phyloP scores from a whole-genome alignment of 1,140 invertebrate genomes.

The Melitaea cinxia region DNA sequence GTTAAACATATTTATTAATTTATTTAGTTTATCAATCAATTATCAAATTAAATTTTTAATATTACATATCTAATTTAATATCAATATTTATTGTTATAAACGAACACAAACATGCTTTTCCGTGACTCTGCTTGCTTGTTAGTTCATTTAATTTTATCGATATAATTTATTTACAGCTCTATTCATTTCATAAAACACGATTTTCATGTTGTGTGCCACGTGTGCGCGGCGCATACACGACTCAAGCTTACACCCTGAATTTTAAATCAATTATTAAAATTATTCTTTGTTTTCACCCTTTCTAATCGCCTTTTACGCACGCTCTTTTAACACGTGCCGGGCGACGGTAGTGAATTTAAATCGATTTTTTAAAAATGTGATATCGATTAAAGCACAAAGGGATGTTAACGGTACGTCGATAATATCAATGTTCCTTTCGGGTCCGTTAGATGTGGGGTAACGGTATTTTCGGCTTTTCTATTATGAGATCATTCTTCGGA shows the following conservation, averaged over 20 bases:
- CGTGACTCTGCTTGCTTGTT: no score
- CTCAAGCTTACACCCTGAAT: constrained; percentile 65
- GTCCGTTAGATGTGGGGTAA: constrained; percentile 44
- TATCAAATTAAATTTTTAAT: no score
- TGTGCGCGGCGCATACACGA: constrained; percentile 71
- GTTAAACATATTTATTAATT: no score
- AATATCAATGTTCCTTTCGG: constrained; percentile 45
- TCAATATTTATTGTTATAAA: no score
- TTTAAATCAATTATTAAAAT: constrained; percentile 69
- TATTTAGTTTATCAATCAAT: no score
- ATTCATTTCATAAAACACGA: constrained; percentile 63
- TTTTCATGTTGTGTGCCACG: constrained; percentile 77
- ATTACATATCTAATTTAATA: no score
- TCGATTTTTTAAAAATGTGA: constrained; percentile 44
- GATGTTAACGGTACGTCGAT: constrained; percentile 52
- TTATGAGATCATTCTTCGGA: constrained; percentile 29
- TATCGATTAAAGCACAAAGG: constrained; percentile 54
- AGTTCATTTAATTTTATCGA: constrained; percentile 13
- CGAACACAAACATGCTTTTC: no score
- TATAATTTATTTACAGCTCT: constrained; percentile 40
- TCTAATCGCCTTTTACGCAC: constrained; percentile 68
- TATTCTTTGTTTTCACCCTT: constrained; percentile 75
- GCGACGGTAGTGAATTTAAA: constrained; percentile 59
- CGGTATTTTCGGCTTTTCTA: constrained; percentile 39
- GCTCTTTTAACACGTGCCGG: constrained; percentile 69